Conservation (phyloP, 2,113 vertebrate genomes). For the Aplodontia rufa region DNA sequence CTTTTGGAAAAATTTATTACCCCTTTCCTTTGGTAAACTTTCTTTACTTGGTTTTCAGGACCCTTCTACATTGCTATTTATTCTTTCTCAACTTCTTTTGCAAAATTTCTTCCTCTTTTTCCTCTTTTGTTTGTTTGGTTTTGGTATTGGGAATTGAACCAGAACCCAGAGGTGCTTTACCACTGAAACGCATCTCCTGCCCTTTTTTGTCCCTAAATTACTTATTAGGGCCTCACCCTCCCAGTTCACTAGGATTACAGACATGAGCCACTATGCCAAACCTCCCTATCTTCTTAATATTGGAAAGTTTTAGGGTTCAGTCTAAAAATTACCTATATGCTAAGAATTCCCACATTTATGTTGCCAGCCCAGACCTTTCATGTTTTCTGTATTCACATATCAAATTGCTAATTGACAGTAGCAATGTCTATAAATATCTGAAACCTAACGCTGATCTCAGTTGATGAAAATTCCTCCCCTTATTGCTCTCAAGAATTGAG, state of each 20-base stretch:
- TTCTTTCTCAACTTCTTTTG: background rate
- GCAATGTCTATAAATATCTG: background rate
- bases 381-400: background rate
- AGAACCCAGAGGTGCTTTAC: no score
- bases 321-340: background rate
- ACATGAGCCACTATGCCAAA: no score
- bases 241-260: no score
- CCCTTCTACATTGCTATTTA: background rate
- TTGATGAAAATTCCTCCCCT: background rate
- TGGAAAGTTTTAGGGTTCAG: background rate
- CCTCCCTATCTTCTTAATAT: background rate
- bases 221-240: no score
- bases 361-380: background rate
- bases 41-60: constrained; percentile 36
- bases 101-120: background rate
- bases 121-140: no score
- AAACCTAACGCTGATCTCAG: background rate
- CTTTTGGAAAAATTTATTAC: background rate
- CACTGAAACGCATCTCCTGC: no score
- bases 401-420: background rate
- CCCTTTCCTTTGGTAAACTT: constrained; percentile 4
- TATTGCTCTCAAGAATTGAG: background rate
- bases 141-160: no score
- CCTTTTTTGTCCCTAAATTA: no score
- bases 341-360: background rate